A percentile compares a stretch with the other conserved stretches of the same genome.
phyloP scores from a whole-genome alignment of 2,797 vertebrate genomes.

The Petrocephalus sullivani region DNA sequence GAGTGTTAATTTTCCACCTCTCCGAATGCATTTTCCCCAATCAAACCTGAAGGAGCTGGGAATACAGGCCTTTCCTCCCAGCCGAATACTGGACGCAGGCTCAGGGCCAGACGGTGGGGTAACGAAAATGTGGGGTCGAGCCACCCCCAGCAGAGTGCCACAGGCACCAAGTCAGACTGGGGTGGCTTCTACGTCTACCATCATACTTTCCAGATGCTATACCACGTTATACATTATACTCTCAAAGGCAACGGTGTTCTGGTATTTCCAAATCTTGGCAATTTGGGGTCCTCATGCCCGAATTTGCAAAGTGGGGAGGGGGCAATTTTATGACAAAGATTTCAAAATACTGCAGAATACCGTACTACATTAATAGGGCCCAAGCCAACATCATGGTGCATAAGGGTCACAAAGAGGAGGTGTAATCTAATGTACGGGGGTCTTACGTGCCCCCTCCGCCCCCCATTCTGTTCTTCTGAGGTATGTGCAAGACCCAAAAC shows the following conservation, averaged over 20 bases:
- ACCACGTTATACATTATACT: neutral
- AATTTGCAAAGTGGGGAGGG: neutral
- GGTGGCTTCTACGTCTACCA: neutral
- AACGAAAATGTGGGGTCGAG: too few relatives aligned
- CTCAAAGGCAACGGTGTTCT: neutral
- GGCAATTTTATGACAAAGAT: neutral
- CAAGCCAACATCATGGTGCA: neutral
- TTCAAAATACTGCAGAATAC: neutral
- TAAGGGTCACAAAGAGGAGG: neutral
- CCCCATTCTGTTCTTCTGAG: neutral
- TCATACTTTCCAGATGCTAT: neutral
- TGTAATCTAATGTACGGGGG: neutral
- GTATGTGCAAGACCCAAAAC: neutral
- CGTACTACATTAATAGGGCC: neutral
- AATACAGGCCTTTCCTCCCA: neutral
- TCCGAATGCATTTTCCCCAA: neutral
- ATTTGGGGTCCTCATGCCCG: neutral
- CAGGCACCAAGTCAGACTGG: neutral
- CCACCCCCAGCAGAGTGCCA: neutral
- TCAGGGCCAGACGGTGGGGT: neutral
- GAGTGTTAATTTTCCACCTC: neutral
- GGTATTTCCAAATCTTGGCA: neutral
- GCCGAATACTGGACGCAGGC: neutral
- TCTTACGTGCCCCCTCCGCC: neutral
- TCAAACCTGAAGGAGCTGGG: neutral